Base-by-base conservation (phyloP, 2,888 invertebrate species). In the Euphydryas editha region DNA sequence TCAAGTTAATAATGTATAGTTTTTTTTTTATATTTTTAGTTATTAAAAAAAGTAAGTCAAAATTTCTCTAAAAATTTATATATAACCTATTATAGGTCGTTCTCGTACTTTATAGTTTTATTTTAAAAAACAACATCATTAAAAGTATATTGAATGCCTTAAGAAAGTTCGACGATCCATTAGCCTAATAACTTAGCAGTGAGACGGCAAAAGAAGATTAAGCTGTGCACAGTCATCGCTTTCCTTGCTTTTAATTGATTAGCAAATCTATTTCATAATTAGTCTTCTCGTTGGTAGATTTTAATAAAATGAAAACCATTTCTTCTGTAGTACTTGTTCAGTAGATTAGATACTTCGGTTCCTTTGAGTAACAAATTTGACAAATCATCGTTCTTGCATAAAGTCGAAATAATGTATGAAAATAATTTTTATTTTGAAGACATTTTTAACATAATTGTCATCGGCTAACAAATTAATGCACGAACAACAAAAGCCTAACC, bases 141-240 rank as follows among this genome's bases (percentile, higher is more conserved):
- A 76, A 74, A 80, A 65, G 59, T 44, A 77, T 80, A 84, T 84
- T 83, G 81, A 81, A 82, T 80, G 79, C 75, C 79, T 81, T 80
- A 72, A 73, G 75, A 44, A 78, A 78, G 77, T 80, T 77, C 80
- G 72, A 65, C 79, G 82, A 78, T 85, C 87, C 90, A 89, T 90
- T 90, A 89, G 83, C 81, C 84, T 88, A 88, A 88, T 89, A 86
- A 83, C 81, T 75, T 81, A 79, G 78, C 86, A 86, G 84, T 89
- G 88, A 89, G 83, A 84, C 82, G 85, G 86, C 85, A 82, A 83
- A 87, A 85, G 81, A 82, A 86, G 86, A 88, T 90, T 88, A 88
- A 85, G 82, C 82, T 75, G 76, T 81, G 87, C 85, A 78, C 81
- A 81, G 84, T 88, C 88, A 87, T 87, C 86, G 79, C 78, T 85